Evolutionary conservation across 1,140 invertebrate genomes (phyloP).

Genomic region (Pinna nobilis): DNA sequence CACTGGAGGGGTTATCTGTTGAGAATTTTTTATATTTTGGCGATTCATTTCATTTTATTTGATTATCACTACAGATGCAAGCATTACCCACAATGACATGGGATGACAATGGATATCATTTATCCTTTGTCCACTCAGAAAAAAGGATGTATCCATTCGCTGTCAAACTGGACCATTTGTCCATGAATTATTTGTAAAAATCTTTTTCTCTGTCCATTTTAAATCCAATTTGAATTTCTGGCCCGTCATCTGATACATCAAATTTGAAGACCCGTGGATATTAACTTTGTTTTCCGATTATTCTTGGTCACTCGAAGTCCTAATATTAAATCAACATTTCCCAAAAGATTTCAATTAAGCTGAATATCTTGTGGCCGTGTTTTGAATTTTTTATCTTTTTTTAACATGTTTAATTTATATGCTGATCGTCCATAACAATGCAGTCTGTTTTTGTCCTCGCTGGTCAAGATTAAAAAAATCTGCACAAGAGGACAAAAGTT

Average conservation of each 20-base stretch:
- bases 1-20: constrained; percentile 15
- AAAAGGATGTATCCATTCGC: constrained; percentile 26
- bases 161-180: constrained; percentile 20
- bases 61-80: constrained; percentile 32
- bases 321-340: constrained; percentile 18
- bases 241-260: constrained; percentile 24
- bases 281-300: constrained; percentile 1
- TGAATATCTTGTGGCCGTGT: too few relatives aligned
- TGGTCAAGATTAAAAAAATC: too few relatives aligned
- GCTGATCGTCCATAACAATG: too few relatives aligned
- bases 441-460: too few relatives aligned
- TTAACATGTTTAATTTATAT: too few relatives aligned
- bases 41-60: constrained; percentile 22
- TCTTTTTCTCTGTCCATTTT: constrained; percentile 10
- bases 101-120: constrained; percentile 13
- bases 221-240: constrained; percentile 19
- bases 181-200: constrained; percentile 22
- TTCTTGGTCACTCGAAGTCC: constrained; percentile 8
- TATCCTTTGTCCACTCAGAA: constrained; percentile 10
- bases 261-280: constrained; percentile 15
- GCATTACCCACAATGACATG: constrained; percentile 27
- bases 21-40: constrained; percentile 4
- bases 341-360: constrained; percentile 14
- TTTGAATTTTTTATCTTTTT: too few relatives aligned
- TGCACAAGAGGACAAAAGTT: too few relatives aligned